A percentile compares a stretch with the other conserved stretches of the same genome.
These are phyloP conservation scores for Geococcyx californianus DNA, from an alignment of 2,113 vertebrate genomes.

Conservation along the genomic window DNA sequence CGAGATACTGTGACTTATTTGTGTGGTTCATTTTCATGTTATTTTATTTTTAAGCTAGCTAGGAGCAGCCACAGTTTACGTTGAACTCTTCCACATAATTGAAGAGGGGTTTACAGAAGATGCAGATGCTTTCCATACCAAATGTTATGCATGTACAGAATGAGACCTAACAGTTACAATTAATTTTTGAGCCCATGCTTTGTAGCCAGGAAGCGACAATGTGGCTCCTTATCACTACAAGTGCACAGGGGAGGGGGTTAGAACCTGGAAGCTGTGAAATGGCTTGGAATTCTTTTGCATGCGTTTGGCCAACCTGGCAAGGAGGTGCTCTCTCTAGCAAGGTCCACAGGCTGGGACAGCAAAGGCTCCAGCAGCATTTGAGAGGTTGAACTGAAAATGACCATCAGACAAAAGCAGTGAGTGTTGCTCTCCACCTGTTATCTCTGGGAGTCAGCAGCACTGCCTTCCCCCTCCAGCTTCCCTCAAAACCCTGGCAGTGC, in stretches of 20 bases:
- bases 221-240: not conserved
- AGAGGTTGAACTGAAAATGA: not conserved
- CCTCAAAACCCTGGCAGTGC: not conserved
- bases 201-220: not conserved
- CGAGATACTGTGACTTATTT: not conserved
- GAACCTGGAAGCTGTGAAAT: not conserved
- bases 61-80: not conserved
- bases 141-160: not conserved
- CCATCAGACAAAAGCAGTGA: not conserved
- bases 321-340: not conserved
- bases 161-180: not conserved
- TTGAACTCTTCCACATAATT: conserved; percentile 15
- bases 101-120: conserved; percentile 9
- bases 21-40: not conserved
- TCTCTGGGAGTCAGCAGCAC: not conserved
- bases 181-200: not conserved
- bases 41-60: conserved; percentile 35
- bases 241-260: not conserved
- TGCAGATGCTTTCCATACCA: not conserved
- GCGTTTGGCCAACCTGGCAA: not conserved
- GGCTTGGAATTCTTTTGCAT: not conserved
- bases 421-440: conserved; percentile 50
- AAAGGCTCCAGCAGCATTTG: not conserved
- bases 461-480: conserved; percentile 16
- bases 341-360: not conserved